Evolutionary conservation across 2,888 invertebrate genomes (phyloP).

Genomic region (Drosophila putrida): DNA sequence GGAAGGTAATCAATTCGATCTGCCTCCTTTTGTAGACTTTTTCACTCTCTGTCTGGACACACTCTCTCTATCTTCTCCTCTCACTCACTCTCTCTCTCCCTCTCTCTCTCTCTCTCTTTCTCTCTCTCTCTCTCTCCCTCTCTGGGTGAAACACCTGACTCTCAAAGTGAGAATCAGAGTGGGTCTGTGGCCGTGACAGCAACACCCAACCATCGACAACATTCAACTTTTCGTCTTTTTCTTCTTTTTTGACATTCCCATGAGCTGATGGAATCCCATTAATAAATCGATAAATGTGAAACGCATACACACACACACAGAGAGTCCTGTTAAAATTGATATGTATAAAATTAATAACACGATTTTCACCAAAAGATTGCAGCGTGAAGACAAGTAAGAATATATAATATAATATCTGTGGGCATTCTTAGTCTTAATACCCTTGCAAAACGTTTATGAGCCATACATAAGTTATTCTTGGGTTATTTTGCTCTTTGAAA

Average conservation of each 20-base stretch:
- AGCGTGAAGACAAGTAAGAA: not conserved
- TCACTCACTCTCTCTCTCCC: no score
- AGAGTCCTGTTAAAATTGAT: constrained; percentile 47
- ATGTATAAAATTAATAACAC: constrained; percentile 42
- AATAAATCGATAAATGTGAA: constrained; percentile 17
- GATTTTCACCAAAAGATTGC: constrained; percentile 9
- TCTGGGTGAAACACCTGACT: not conserved
- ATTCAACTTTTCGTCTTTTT: constrained; percentile 6
- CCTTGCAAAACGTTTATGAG: not conserved
- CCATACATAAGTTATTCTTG: no score
- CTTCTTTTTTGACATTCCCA: constrained; percentile 7
- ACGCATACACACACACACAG: constrained; percentile 10
- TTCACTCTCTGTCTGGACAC: constrained; percentile 4
- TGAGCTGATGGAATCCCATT: constrained; percentile 19
- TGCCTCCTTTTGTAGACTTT: constrained; percentile 1
- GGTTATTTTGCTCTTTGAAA: not conserved
- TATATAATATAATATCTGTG: not conserved
- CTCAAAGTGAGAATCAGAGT: not conserved
- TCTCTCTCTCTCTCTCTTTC: no score
- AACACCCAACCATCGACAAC: constrained; percentile 3
- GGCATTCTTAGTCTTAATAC: not conserved
- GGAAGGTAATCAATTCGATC: constrained; percentile 9
- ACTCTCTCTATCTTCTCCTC: no score
- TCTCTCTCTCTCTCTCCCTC: no score
- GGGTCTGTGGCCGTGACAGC: constrained; percentile 11